Evolutionary conservation across 2,113 vertebrate genomes (phyloP).

Genomic region (Myotis lucifugus): DNA sequence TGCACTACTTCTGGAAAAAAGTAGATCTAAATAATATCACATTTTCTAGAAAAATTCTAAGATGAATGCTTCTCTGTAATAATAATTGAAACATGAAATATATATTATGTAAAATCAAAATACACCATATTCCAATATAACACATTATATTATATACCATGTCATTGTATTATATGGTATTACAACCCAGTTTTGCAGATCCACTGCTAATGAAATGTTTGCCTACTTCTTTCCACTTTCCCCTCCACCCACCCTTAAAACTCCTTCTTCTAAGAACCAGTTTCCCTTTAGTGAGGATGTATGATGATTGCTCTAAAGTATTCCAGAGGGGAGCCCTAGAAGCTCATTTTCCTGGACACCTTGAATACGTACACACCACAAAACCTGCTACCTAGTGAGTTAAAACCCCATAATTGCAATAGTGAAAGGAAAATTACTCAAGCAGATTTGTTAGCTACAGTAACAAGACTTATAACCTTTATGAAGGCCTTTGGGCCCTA

Average conservation of each 20-base stretch:
- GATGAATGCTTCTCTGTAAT: not conserved
- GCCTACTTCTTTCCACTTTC: not conserved
- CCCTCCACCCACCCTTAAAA: not conserved
- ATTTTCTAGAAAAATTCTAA: not conserved
- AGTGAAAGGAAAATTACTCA: constrained; percentile 74
- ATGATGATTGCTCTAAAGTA: constrained; percentile 46
- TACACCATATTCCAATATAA: not conserved
- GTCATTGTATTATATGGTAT: not conserved
- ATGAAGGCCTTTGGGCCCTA: constrained; percentile 57
- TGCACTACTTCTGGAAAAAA: not conserved
- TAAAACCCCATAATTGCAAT: constrained; percentile 71
- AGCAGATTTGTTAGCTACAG: constrained; percentile 66
- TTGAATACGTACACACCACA: constrained; percentile 19
- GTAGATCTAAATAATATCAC: not conserved
- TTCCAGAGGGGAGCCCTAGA: constrained; percentile 12
- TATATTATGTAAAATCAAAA: not conserved
- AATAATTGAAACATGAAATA: not conserved
- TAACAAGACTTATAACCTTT: constrained; percentile 78
- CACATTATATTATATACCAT: no score
- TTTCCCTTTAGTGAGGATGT: constrained; percentile 64
- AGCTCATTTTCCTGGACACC: constrained; percentile 59
- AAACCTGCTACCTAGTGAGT: constrained; percentile 66
- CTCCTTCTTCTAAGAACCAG: not conserved
- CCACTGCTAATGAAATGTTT: not conserved
- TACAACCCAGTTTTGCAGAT: not conserved